Base-by-base conservation (phyloP, 2,888 invertebrate species). In the Ornithoptera alexandrae region DNA sequence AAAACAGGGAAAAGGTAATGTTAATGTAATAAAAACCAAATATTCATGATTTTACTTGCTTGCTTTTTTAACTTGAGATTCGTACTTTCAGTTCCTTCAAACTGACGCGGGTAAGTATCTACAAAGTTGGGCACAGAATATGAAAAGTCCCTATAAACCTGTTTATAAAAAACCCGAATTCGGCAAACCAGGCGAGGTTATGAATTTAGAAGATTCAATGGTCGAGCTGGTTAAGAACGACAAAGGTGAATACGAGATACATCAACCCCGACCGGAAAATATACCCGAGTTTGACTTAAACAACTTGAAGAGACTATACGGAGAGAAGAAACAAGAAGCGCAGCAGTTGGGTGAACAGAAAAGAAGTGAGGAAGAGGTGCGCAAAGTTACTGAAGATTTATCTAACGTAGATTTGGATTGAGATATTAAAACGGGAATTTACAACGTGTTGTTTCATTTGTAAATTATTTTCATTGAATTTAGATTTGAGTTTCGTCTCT, bases 101-200 rank as follows among this genome's bases (percentile, higher is more conserved):
- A 84, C 92, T 1, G 92, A 93, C 15, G 93, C 92, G 0, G 89
- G 93, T 0, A 88, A 93, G 56, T 95, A 94, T 88, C 85, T 95
- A 15, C 90, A 94, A 70, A 89, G 83, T 60, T 95, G 95, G 95
- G 94, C 94, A 0, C 88, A 94, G 71, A 93, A 92, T 73, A 92
- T 94, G 89, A 90, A 85, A 71, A 76, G 79, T 3, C 88, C 89
- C 0, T 78, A 77, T 2, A 82, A 83, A 42, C 68, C 72, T 0
- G 46, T 73, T 2, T 76, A 76, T 7, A 72, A 69, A 3, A 75
- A 79, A 8, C 72, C 63, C 0, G 74, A 78, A 4, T 69, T 60
- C 17, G 71, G 70, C 0, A 67, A 70, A 18, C 86, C 84, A 0
- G 86, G 86, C 0, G 89, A 89, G 50, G 83, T 87, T 0, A 86